Base-by-base conservation (phyloP, 2,888 invertebrate genomes). In the Emmelina monodactyla region DNA sequence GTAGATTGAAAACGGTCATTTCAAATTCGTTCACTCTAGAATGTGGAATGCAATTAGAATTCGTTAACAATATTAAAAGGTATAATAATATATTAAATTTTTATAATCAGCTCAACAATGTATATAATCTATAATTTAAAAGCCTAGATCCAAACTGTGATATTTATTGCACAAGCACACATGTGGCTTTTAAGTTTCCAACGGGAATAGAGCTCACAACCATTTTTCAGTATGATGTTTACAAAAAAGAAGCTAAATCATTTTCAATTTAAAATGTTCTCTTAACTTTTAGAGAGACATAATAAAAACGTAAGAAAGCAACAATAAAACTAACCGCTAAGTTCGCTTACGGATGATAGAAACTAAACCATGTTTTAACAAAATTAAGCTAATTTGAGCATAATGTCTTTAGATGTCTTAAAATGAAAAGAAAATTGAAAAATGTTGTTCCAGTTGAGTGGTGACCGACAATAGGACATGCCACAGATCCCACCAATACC, bases 61-160 rank as follows among this genome's bases (percentile, higher is more conserved):
- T 79, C 79, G 70, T 78, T 81, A 80, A 80, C 80, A 80, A 79
- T 79, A 76, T 80, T 79, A 81, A 80, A 80, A 80, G 80, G 78
- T 80, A 82, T 81, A 81, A 79, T 80, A 79, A 80, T 80, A 82
- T 81, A 81, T 81, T 81, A 81, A 82, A 81, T 81, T 82, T 82
- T 81, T 79, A 76, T 79, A 72, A 81, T 80, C 82, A 82, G 80
- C 82, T 83, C 82, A 83, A 83, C 82, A 82, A 82, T 82, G 81
- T 82, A 83, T 83, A 83, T 83, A 82, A 81, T 82, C 81, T 82
- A 80, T 80, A 80, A 81, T 81, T 81, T 81, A 79, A 79, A 80
- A 81, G 81, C 81, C 81, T 81, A 81, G 70, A 78, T 70, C 79
- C 78, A 78, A 81, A 81, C 76, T 73, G 80, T 81, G 81, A 81